These are phyloP conservation scores for Scyliorhinus canicula DNA, from an alignment of 2,797 vertebrate genomes.

Conservation along the genomic window DNA sequence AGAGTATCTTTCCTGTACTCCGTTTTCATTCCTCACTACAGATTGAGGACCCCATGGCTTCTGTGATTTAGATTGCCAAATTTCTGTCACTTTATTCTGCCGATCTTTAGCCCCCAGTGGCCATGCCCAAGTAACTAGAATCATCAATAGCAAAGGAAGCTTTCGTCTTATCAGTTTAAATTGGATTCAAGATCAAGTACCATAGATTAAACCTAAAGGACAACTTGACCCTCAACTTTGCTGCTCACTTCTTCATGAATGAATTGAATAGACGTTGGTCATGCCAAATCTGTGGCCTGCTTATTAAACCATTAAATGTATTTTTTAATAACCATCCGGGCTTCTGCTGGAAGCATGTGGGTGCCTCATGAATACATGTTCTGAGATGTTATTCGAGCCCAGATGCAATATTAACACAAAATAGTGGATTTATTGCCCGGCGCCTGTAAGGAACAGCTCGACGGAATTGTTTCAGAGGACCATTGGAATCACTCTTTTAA, in stretches of 20 bases:
- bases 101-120: not conserved
- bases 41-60: not conserved
- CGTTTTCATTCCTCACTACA: not conserved
- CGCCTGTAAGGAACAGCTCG: not conserved
- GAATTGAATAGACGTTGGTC: not conserved
- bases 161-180: not conserved
- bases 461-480: not conserved
- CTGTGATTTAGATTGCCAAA: not conserved
- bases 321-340: not conserved
- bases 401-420: not conserved
- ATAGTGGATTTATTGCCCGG: not conserved
- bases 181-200: not conserved
- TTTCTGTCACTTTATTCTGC: not conserved
- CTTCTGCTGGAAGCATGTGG: not conserved
- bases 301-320: not conserved
- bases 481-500: not conserved
- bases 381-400: not conserved
- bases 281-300: not conserved
- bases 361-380: not conserved
- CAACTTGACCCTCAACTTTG: not conserved
- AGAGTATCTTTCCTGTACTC: not conserved
- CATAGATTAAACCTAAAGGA: not conserved
- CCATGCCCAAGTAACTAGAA: not conserved
- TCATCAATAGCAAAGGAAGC: not conserved
- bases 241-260: not conserved